Evolutionary conservation across 2,113 vertebrate species (phyloP), one percentile per base, ranked within the genome.

Genomic region (Tauraco erythrolophus): DNA sequence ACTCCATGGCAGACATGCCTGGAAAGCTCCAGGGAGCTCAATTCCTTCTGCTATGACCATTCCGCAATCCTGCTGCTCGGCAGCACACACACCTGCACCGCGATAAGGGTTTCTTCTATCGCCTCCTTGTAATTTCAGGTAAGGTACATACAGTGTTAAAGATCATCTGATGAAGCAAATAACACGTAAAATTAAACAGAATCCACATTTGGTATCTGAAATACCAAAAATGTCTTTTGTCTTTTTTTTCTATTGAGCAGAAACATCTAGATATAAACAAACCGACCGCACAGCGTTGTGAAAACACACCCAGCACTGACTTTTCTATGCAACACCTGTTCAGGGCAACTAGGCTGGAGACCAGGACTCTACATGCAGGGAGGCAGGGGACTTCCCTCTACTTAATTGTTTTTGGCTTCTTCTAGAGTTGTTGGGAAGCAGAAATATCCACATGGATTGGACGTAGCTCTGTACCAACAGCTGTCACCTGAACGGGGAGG

Each of bases 31-130:
- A 70, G n/a, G 35, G 46, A 87, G 33, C n/a, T 43, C 30, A 2
- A 0, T 4, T 61, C 1, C 1, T 35, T 56, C 46, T 12, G 7
- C 60, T 65, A 5, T 16, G 41, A 45, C 35, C 31, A 4, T 21
- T 53, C 35, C 74, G 31, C 1, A 9, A n/a, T 24, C 18, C 54
- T 0, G 0, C 1, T 0, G 0, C 75, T 31, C 84, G 33, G 84
- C 74, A 68, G 69, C 48, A 45, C 51, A 19, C 45, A 2, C 27
- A 84, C 76, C 87, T 81, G 41, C 30, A 14, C 5, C 64, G 8
- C 0, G 37, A 53, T 1, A 13, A 69, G n/a, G 25, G 41, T 7
- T 61, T 60, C 86, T 65, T 25, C 62, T 12, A 6, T 8, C 19
- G 2, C 43, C 84, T 74, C 54, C 41, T 53, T 48, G 23, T 23